Evolutionary conservation across 2,113 vertebrate genomes (phyloP).

Genomic region (Oryzias woworae): DNA sequence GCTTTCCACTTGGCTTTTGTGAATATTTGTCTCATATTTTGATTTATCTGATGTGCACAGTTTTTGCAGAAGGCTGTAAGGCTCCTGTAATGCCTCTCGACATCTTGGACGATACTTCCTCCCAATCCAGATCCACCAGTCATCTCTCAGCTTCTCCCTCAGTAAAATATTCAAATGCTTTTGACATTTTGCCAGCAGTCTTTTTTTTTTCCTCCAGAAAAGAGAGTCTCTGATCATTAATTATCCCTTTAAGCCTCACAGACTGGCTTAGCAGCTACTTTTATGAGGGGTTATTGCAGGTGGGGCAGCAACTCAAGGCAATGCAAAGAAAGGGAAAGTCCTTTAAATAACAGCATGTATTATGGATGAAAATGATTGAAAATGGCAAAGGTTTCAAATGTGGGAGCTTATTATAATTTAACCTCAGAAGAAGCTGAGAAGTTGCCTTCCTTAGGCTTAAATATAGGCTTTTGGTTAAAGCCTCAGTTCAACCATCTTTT

Average conservation of each 20-base stretch:
- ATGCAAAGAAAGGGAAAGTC: constrained; percentile 60
- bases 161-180: constrained; percentile 7
- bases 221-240: constrained; percentile 34
- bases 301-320: constrained; percentile 41
- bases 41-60: constrained; percentile 13
- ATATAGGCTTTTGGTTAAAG: background rate
- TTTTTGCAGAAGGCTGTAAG: background rate
- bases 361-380: constrained; percentile 58
- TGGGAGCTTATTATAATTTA: constrained; percentile 43
- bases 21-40: constrained; percentile 12
- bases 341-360: constrained; percentile 68
- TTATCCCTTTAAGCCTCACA: constrained; percentile 27
- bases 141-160: background rate
- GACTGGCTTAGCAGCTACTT: constrained; percentile 30
- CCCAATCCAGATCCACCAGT: too few species aligned
- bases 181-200: constrained; percentile 5
- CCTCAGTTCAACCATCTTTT: too few species aligned
- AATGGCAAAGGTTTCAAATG: constrained; percentile 15
- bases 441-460: background rate
- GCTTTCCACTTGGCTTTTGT: constrained; percentile 8
- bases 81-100: constrained; percentile 6
- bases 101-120: too few species aligned
- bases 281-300: constrained; percentile 44
- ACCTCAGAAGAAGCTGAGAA: constrained; percentile 5
- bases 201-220: constrained; percentile 14